These are phyloP conservation scores for Conops quadrifasciatus DNA, from an alignment of 2,888 invertebrate species.

Conservation along the genomic window DNA sequence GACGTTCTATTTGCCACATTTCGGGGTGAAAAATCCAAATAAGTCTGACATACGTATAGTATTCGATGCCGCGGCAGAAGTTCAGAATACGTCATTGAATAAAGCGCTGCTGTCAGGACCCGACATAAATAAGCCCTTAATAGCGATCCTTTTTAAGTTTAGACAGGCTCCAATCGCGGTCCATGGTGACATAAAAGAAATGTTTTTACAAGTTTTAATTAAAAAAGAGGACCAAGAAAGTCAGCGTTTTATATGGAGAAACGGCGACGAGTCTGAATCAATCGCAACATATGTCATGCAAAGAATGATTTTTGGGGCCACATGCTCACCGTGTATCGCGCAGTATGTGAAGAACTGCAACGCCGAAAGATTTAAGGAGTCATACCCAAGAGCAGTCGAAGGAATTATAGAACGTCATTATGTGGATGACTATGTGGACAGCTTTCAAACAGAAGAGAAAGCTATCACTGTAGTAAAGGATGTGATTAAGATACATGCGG, in stretches of 20 bases:
- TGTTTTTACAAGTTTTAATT: conserved; percentile 38
- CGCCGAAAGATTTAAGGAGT: no score
- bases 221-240: conserved; percentile 33
- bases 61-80: neutral
- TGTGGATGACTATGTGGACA: no score
- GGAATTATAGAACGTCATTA: conserved; percentile 41
- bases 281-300: no score
- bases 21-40: conserved; percentile 35
- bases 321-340: no score
- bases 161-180: conserved; percentile 33
- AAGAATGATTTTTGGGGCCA: no score
- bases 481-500: no score
- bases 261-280: no score
- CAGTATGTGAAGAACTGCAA: no score
- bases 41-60: conserved; percentile 9
- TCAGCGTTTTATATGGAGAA: no score
- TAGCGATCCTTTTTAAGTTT: conserved; percentile 35
- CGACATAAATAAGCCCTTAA: conserved; percentile 28
- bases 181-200: no score
- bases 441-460: conserved; percentile 38
- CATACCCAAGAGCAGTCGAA: conserved; percentile 32
- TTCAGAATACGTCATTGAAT: neutral
- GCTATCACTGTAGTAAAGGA: conserved; percentile 36
- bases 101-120: conserved; percentile 20
- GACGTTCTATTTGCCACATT: conserved; percentile 33